Conservation (phyloP, 2,888 invertebrate genomes). For the Drosophila eohydei region DNA sequence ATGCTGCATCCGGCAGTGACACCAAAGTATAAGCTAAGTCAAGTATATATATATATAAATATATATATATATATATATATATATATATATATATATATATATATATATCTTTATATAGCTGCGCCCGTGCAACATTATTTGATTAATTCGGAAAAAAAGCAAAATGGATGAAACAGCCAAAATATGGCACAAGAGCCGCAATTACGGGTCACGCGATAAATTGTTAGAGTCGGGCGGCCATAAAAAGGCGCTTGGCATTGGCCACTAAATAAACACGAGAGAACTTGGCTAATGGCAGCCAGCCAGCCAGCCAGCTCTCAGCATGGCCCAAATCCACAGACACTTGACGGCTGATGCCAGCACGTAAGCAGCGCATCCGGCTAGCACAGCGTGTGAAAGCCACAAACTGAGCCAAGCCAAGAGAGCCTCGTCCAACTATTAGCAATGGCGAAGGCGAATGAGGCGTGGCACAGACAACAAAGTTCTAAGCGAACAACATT, state of each 20-base stretch:
- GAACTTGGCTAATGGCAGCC: slow-evolving; percentile 56
- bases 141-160: slow-evolving; percentile 65
- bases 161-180: slow-evolving; percentile 36
- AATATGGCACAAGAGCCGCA: slow-evolving; percentile 64
- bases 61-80: not conserved
- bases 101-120: slow-evolving; percentile 8
- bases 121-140: slow-evolving; percentile 59
- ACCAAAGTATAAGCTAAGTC: slow-evolving; percentile 16
- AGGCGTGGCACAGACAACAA: slow-evolving; percentile 59
- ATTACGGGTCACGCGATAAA: slow-evolving; percentile 75
- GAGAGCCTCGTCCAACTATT: slow-evolving; percentile 6
- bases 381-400: slow-evolving; percentile 36
- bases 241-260: slow-evolving; percentile 61
- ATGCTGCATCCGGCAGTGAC: slow-evolving; percentile 64
- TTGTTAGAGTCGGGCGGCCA: slow-evolving; percentile 27
- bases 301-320: slow-evolving; percentile 27
- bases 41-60: not conserved
- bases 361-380: slow-evolving; percentile 72
- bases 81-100: slow-evolving; percentile 4
- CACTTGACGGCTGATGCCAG: slow-evolving; percentile 70
- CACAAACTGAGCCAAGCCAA: slow-evolving; percentile 23
- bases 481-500: slow-evolving; percentile 53
- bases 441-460: slow-evolving; percentile 20
- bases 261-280: slow-evolving; percentile 67
- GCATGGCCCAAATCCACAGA: slow-evolving; percentile 68